These are phyloP conservation scores for Mactra quadrangularis DNA, from an alignment of 1,140 invertebrate genomes.

Conservation along the genomic window DNA sequence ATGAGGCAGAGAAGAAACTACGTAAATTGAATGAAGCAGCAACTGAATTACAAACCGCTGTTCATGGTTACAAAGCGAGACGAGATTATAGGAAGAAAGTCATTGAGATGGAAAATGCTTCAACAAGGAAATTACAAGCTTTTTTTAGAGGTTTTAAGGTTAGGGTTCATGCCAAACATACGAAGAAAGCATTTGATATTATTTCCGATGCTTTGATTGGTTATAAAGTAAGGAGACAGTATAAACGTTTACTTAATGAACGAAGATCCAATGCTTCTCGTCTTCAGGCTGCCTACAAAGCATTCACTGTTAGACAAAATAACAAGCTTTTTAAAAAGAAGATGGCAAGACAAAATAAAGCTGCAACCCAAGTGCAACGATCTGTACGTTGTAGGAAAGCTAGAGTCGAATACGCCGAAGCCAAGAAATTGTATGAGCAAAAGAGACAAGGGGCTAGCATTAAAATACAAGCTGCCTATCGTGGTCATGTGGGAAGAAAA, in stretches of 20 bases:
- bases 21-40: slow-evolving; percentile 31
- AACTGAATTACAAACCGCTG: slow-evolving; percentile 5
- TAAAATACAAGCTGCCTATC: slow-evolving; percentile 46
- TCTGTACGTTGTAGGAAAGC: not conserved
- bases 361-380: slow-evolving; percentile 24
- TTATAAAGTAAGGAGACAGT: slow-evolving; percentile 9
- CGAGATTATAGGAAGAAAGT: slow-evolving; percentile 1
- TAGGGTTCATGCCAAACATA: not conserved
- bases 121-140: slow-evolving; percentile 31
- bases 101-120: not conserved
- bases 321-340: slow-evolving; percentile 16
- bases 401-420: not conserved
- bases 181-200: slow-evolving; percentile 1
- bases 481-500: slow-evolving; percentile 48
- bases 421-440: not conserved
- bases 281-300: slow-evolving; percentile 24
- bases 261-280: not conserved
- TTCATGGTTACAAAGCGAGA: slow-evolving; percentile 17
- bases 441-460: not conserved
- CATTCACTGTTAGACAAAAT: not conserved
- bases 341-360: slow-evolving; percentile 6
- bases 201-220: slow-evolving; percentile 33
- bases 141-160: slow-evolving; percentile 16
- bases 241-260: slow-evolving; percentile 1
- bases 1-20: slow-evolving; percentile 31